Evolutionary conservation across 37 sponge, comb jelly and placozoan genomes (phyloP).

Genomic region (Haliclona indistincta): DNA sequence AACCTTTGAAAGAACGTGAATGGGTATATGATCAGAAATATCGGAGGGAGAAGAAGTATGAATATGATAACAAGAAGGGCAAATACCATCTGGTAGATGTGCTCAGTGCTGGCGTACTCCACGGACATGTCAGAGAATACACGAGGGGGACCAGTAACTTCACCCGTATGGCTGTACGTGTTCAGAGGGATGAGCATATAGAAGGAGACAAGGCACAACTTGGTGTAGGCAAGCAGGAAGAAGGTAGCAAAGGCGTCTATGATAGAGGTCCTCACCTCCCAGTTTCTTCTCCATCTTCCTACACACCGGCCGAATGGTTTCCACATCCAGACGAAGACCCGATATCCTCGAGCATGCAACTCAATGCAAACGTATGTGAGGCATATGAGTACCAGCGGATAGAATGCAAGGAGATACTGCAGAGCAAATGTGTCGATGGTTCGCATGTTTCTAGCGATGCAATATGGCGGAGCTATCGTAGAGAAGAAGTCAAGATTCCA

Average conservation of each 20-base stretch:
- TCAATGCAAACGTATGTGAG: slow-evolving; percentile 21
- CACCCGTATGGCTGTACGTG: background rate
- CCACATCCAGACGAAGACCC: slow-evolving; percentile 32
- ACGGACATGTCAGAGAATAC: slow-evolving; percentile 24
- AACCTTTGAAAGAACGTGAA: slow-evolving; percentile 19
- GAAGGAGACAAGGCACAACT: slow-evolving; percentile 26
- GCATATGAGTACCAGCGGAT: slow-evolving; percentile 12
- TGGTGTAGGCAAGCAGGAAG: slow-evolving; percentile 47
- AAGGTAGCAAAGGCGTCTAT: slow-evolving; percentile 56
- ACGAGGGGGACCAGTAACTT: background rate
- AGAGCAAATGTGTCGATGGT: slow-evolving; percentile 22
- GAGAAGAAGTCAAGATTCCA: slow-evolving; percentile 44
- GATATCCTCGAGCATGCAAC: slow-evolving; percentile 37
- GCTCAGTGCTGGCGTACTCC: slow-evolving; percentile 10
- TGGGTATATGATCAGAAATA: slow-evolving; percentile 40
- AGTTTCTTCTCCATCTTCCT: slow-evolving; percentile 21
- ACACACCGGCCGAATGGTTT: slow-evolving; percentile 38
- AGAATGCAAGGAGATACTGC: slow-evolving; percentile 32
- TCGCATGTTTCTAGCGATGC: slow-evolving; percentile 2
- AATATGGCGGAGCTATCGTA: slow-evolving; percentile 2
- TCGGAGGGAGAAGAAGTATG: slow-evolving; percentile 25
- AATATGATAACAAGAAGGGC: slow-evolving; percentile 12
- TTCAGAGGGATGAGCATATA: background rate
- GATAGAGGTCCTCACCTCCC: slow-evolving; percentile 38
- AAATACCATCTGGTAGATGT: slow-evolving; percentile 8